Percentiles rank a stretch among this genome's conserved stretches.
These are phyloP conservation scores for Camelus bactrianus DNA, from an alignment of 2,113 vertebrate species.

Conservation along the genomic window DNA sequence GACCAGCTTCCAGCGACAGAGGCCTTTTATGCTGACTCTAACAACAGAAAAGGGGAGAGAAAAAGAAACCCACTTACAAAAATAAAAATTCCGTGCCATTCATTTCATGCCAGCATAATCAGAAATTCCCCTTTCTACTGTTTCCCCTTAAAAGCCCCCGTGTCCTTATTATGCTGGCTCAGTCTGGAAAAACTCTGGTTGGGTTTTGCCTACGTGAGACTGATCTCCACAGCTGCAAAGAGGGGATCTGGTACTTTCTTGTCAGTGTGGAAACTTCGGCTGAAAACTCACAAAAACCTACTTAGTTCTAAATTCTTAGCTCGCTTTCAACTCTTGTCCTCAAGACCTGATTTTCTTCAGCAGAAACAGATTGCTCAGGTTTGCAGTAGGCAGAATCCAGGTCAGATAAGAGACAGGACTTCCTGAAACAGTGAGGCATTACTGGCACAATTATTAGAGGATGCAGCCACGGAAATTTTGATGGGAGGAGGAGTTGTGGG, in stretches of 20 bases:
- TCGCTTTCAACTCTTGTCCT: background rate
- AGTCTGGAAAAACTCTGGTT: constrained; percentile 48
- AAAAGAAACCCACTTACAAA: constrained; percentile 64
- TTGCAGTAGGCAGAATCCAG: background rate
- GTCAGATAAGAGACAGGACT: constrained; percentile 50
- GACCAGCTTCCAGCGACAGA: background rate
- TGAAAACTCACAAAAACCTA: background rate
- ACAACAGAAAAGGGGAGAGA: background rate
- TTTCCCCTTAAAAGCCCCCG: constrained; percentile 72
- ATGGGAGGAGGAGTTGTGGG: background rate
- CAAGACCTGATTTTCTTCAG: background rate
- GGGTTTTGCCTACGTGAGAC: constrained; percentile 68
- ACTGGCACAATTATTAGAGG: background rate
- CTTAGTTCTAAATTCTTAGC: background rate
- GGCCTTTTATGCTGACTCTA: constrained; percentile 56
- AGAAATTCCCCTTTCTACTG: constrained; percentile 71
- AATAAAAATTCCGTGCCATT: constrained; percentile 72
- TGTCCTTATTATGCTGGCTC: constrained; percentile 66
- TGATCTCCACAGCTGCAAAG: constrained; percentile 61
- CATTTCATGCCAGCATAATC: constrained; percentile 70
- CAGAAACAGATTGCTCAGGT: background rate
- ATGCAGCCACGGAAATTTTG: background rate
- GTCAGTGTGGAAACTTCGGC: constrained; percentile 53
- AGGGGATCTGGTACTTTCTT: background rate
- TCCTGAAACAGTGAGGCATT: background rate